Percentiles rank a stretch among this genome's conserved stretches.
Conservation (phyloP, 2,113 vertebrate genomes). For the Narcine bancroftii region DNA sequence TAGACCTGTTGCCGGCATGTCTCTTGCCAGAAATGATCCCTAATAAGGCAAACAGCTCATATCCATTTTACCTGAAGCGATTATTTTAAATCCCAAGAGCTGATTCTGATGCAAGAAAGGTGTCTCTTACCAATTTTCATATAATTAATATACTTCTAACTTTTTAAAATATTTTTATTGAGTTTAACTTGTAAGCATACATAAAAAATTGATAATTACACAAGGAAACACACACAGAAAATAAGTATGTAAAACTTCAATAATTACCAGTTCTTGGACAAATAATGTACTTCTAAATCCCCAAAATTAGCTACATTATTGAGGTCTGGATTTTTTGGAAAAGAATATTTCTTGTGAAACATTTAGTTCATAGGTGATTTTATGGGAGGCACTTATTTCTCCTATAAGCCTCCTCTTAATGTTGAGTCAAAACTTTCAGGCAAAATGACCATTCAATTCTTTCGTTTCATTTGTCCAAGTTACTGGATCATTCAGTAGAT, state of each 20-base stretch:
- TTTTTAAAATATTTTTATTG: neutral
- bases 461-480: neutral
- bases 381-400: neutral
- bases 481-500: neutral
- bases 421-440: neutral
- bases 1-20: neutral
- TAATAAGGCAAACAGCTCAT: neutral
- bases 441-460: neutral
- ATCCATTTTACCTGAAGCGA: conserved; percentile 6
- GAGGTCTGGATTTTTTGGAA: neutral
- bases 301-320: neutral
- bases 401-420: neutral
- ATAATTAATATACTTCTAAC: neutral
- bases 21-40: neutral
- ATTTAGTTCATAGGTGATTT: neutral
- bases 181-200: too few relatives aligned
- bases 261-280: neutral
- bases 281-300: neutral
- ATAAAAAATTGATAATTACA: too few relatives aligned
- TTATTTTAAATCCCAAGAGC: neutral
- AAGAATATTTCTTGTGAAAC: neutral
- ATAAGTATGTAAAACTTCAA: too few relatives aligned
- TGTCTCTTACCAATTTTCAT: neutral
- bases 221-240: too few relatives aligned
- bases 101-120: neutral